Conservation (phyloP, 2,888 invertebrate species). For the Rugalucina vietnamica region DNA sequence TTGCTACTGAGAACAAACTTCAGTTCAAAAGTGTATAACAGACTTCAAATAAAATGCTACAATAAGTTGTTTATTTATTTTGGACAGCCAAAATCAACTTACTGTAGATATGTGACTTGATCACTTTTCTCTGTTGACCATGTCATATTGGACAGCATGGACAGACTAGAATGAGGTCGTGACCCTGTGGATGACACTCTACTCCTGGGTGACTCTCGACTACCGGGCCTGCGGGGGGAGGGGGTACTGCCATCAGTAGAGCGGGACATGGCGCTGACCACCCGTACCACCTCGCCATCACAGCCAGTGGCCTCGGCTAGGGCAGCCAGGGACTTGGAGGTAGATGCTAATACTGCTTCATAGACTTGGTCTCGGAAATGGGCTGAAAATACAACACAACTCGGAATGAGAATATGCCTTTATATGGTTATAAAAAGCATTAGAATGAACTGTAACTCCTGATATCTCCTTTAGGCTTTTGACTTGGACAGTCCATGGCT, state of each 20-base stretch:
- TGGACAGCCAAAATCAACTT: too few species aligned
- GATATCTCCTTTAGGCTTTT: too few species aligned
- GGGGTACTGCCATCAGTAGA: conserved; percentile 66
- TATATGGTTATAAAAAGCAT: too few species aligned
- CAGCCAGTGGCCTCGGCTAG: conserved; percentile 82
- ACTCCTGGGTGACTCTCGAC: conserved; percentile 47
- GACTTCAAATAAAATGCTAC: too few species aligned
- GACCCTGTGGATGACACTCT: conserved; percentile 64
- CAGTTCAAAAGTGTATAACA: too few species aligned
- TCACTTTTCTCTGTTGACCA: conserved; percentile 78
- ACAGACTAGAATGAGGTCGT: conserved; percentile 76
- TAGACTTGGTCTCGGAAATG: conserved; percentile 80
- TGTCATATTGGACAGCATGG: conserved; percentile 79
- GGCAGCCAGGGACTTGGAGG: conserved; percentile 78
- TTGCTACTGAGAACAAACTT: too few species aligned
- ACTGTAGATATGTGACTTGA: conserved; percentile 79
- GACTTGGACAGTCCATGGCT: too few species aligned
- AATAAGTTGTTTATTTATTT: too few species aligned
- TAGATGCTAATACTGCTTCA: conserved; percentile 78
- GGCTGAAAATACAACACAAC: conserved; percentile 68
- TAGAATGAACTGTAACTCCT: too few species aligned
- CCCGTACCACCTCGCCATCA: conserved; percentile 76
- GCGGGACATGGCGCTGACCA: conserved; percentile 71
- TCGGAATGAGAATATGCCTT: too few species aligned
- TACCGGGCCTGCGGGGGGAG: conserved; percentile 65